Percentiles rank a stretch among this genome's conserved stretches.
Evolutionary conservation across 23 tunicate genomes (phyloP).

Genomic region (Halocynthia roretzi): DNA sequence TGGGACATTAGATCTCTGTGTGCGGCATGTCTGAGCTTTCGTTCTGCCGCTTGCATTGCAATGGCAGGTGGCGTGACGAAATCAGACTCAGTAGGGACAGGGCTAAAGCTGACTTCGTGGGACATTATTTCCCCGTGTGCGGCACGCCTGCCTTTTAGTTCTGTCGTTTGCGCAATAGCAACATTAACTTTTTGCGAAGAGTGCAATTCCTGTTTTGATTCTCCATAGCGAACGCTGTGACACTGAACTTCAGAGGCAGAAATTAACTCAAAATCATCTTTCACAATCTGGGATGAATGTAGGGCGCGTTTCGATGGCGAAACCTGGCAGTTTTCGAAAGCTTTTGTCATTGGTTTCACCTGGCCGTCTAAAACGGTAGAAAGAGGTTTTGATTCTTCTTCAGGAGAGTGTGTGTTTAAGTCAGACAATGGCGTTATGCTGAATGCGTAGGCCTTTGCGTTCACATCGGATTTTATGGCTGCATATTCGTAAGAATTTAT

Average conservation of each 20-base stretch:
- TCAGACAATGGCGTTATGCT: background rate
- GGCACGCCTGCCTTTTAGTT: background rate
- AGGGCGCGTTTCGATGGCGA: background rate
- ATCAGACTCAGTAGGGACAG: no score
- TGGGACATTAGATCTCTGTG: no score
- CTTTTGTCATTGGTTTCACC: background rate
- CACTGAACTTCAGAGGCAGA: background rate
- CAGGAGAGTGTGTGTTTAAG: background rate
- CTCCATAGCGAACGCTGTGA: background rate
- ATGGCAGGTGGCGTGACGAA: no score
- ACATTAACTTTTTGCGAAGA: background rate
- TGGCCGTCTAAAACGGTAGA: background rate
- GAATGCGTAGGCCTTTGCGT: background rate
- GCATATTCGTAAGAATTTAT: background rate
- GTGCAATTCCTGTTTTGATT: background rate
- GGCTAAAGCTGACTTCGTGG: no score
- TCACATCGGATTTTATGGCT: conserved; percentile 1
- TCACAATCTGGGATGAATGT: conserved; percentile 2
- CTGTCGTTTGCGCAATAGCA: background rate
- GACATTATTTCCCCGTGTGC: background rate
- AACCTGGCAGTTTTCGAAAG: background rate
- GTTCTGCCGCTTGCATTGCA: no score
- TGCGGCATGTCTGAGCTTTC: no score
- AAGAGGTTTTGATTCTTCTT: background rate
- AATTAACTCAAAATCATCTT: background rate